Percentiles rank a stretch among this genome's conserved stretches.
Evolutionary conservation across 2,113 vertebrate species (phyloP).

Genomic region (Jacana jacana): DNA sequence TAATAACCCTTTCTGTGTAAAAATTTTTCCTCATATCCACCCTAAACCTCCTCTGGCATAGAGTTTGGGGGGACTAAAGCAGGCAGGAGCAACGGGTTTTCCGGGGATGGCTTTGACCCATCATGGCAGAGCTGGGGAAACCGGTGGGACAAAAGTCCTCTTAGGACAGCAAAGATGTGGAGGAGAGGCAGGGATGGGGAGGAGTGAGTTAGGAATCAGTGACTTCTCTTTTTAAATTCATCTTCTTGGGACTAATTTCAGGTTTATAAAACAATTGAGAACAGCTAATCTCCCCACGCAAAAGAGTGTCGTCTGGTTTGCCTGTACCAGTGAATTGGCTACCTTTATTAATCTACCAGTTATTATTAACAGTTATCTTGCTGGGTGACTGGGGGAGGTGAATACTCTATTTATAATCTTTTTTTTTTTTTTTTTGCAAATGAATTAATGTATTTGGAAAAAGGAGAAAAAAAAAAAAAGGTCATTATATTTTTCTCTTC

Average conservation of each 20-base stretch:
- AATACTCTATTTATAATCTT: background rate
- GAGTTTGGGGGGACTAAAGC: background rate
- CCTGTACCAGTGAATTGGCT: background rate
- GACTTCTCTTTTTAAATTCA: background rate
- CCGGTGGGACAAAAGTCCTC: background rate
- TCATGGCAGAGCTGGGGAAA: background rate
- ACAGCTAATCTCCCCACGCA: background rate
- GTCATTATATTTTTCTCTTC: background rate
- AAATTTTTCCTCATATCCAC: too few species aligned
- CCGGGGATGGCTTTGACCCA: background rate
- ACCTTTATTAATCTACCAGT: background rate
- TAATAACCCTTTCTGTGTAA: too few species aligned
- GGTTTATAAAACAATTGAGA: background rate
- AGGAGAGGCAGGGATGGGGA: background rate
- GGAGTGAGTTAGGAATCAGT: background rate
- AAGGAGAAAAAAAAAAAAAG: background rate
- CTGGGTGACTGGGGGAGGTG: background rate
- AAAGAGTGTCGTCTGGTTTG: background rate
- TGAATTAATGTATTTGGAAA: background rate
- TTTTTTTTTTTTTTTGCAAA: background rate
- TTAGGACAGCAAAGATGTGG: background rate
- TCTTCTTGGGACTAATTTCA: background rate
- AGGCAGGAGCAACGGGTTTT: background rate
- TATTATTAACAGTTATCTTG: constrained; percentile 23
- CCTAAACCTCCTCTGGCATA: too few species aligned